phyloP scores from a whole-genome alignment of 2,888 invertebrate genomes.

The Caenorhabditis macrosperma region DNA sequence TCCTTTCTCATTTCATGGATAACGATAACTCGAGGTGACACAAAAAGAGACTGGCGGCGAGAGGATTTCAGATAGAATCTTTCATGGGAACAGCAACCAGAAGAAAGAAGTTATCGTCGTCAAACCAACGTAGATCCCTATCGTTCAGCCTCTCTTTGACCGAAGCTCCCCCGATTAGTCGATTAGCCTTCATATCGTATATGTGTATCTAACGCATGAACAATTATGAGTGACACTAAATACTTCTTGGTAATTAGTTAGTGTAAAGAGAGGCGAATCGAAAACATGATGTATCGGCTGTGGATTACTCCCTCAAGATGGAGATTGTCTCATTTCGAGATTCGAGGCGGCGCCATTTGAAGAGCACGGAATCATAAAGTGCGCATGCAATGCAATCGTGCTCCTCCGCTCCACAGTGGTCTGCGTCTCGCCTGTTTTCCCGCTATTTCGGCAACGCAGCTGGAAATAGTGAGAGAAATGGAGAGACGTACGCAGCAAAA shows the following conservation, averaged over 20 bases:
- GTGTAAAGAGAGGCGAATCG: slow-evolving; percentile 8
- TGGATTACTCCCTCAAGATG: background rate
- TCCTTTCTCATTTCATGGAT: background rate
- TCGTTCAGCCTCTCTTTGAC: background rate
- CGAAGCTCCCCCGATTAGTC: slow-evolving; percentile 11
- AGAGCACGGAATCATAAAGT: too few relatives aligned
- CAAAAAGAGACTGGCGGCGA: background rate
- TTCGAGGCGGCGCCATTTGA: slow-evolving; percentile 5
- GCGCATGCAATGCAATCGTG: too few relatives aligned
- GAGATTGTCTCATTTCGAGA: slow-evolving; percentile 5
- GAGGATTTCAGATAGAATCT: slow-evolving; percentile 17
- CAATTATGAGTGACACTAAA: slow-evolving; percentile 21
- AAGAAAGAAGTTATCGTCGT: background rate
- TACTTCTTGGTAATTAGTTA: slow-evolving; percentile 27
- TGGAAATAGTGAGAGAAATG: too few relatives aligned
- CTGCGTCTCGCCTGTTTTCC: too few relatives aligned
- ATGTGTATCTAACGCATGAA: background rate
- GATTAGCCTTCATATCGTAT: background rate
- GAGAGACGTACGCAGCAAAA: too few relatives aligned
- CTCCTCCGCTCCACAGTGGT: too few relatives aligned
- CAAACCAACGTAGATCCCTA: slow-evolving; percentile 9
- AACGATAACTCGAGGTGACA: slow-evolving; percentile 40
- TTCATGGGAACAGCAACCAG: background rate
- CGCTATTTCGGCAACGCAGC: too few relatives aligned
- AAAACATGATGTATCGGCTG: slow-evolving; percentile 15